A percentile compares a stretch with the other conserved stretches of the same genome.
Evolutionary conservation across 2,113 vertebrate species (phyloP).

Genomic region (Gorsachius goisagi): DNA sequence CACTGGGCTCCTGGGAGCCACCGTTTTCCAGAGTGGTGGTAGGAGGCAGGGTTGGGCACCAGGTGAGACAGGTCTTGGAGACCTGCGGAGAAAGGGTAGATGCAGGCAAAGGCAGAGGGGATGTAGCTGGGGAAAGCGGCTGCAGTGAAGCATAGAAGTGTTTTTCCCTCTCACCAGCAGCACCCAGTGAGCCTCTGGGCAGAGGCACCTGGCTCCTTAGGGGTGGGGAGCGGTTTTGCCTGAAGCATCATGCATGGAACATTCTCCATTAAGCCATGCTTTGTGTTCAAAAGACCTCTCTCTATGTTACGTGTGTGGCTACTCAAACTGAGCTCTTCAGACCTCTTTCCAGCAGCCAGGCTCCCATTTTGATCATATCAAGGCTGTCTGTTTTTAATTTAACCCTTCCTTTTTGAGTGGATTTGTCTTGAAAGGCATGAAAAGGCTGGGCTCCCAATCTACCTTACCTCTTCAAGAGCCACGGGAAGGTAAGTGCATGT

Average conservation of each 20-base stretch:
- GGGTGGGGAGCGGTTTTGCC: background rate
- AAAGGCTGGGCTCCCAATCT: conserved; percentile 13
- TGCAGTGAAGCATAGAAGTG: background rate
- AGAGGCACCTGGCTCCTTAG: background rate
- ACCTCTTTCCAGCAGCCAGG: conserved; percentile 41
- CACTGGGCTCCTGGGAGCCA: background rate
- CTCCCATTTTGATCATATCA: conserved; percentile 32
- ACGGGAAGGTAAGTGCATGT: conserved; percentile 17
- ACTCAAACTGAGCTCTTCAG: conserved; percentile 46
- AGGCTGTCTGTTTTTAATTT: conserved; percentile 55
- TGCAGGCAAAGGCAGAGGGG: rapidly evolving
- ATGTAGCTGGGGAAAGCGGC: background rate
- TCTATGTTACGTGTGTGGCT: background rate
- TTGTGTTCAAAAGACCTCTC: conserved; percentile 37
- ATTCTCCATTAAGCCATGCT: conserved; percentile 43
- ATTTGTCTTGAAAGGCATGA: conserved; percentile 50
- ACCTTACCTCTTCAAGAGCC: conserved; percentile 29
- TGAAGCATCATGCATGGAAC: background rate
- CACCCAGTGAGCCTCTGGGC: background rate
- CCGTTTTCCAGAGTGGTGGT: rapidly evolving
- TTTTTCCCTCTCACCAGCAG: background rate
- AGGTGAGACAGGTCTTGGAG: background rate
- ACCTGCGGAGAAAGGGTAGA: background rate
- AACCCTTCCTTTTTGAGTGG: conserved; percentile 57
- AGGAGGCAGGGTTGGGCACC: background rate